Evolutionary conservation across 2,113 vertebrate genomes (phyloP).

Genomic region (Pavo muticus): DNA sequence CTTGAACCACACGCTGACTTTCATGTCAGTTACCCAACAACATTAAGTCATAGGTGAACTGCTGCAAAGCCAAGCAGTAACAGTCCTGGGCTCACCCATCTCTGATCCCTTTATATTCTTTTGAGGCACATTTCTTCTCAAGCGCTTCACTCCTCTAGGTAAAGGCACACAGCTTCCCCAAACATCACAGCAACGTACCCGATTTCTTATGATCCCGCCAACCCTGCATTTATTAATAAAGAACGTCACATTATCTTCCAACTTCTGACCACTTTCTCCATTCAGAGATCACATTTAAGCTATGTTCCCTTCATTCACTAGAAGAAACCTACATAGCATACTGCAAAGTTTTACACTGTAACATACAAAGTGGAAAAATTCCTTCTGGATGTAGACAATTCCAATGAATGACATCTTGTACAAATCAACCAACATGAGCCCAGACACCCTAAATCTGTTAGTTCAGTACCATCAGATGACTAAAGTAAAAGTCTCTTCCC

Average conservation of each 20-base stretch:
- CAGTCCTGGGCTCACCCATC: not conserved
- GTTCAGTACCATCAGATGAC: not conserved
- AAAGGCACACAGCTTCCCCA: not conserved
- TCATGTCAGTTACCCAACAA: not conserved
- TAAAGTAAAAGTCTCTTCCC: not conserved
- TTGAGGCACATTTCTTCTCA: not conserved
- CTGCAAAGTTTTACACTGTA: not conserved
- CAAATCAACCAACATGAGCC: not conserved
- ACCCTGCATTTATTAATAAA: not conserved
- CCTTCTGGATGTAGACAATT: not conserved
- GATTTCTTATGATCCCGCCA: not conserved
- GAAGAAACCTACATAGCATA: not conserved
- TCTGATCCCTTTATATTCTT: not conserved
- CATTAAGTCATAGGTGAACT: not conserved
- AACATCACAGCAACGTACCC: not conserved
- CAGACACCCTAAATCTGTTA: not conserved
- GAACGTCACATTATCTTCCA: not conserved
- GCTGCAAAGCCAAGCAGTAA: not conserved
- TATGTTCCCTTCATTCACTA: not conserved
- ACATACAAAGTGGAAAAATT: accelerated
- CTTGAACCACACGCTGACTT: not conserved
- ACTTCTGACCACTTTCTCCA: not conserved
- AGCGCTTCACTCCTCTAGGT: not conserved
- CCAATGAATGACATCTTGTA: not conserved
- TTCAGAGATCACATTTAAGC: not conserved